phyloP scores from a whole-genome alignment of 2,797 vertebrate species.

The Lepidocolaptes lacrymiger region DNA sequence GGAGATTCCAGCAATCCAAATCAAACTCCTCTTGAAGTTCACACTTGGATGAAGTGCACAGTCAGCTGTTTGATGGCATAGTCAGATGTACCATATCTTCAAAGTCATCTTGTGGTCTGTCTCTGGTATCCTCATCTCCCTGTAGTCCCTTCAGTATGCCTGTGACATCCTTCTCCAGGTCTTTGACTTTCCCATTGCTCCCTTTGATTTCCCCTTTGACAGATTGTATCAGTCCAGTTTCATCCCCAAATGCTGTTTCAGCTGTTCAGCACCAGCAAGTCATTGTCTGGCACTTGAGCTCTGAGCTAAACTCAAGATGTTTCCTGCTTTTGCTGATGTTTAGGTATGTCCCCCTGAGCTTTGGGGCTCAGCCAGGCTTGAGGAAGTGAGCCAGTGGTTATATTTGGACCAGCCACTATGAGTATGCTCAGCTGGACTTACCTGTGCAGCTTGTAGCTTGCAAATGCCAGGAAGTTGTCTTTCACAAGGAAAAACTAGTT shows the following conservation, averaged over 20 bases:
- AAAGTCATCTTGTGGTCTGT: not conserved
- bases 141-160: not conserved
- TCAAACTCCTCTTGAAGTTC: not conserved
- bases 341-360: not conserved
- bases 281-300: not conserved
- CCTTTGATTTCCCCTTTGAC: not conserved
- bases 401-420: not conserved
- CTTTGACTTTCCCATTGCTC: not conserved
- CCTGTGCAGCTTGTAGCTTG: not conserved
- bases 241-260: not conserved
- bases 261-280: not conserved
- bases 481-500: not conserved
- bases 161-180: not conserved
- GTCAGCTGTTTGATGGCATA: not conserved
- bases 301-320: not conserved
- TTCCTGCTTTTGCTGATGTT: not conserved
- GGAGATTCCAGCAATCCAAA: not conserved
- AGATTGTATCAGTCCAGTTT: not conserved
- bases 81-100: not conserved
- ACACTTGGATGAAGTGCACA: fast-evolving
- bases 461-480: not conserved
- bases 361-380: not conserved
- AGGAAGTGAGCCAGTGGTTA: not conserved
- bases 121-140: not conserved
- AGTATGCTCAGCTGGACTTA: not conserved